Evolutionary conservation across 2,797 vertebrate genomes (phyloP).

Genomic region (Novumbra hubbsi): DNA sequence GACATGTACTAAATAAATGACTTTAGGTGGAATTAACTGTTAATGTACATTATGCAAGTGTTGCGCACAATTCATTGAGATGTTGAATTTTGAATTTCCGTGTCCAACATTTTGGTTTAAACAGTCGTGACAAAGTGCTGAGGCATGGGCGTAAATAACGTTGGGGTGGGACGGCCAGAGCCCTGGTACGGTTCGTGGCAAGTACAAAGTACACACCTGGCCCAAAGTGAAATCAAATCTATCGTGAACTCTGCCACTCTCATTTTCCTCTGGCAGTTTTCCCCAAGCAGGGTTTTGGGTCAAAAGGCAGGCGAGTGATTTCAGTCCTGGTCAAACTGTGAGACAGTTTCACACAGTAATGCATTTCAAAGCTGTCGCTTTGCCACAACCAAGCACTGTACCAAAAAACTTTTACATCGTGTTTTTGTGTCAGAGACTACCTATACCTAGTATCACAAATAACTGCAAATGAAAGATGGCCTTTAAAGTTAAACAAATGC

Average conservation of each 20-base stretch:
- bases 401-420: conserved; percentile 16
- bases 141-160: conserved; percentile 62
- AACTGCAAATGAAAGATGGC: neutral
- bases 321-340: conserved; percentile 61
- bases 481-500: neutral
- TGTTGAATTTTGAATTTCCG: neutral
- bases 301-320: conserved; percentile 61
- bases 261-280: conserved; percentile 57
- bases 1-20: neutral
- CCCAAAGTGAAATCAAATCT: conserved; percentile 75
- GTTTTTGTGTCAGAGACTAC: neutral
- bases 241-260: conserved; percentile 70
- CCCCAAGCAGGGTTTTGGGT: conserved; percentile 62
- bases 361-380: conserved; percentile 70
- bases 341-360: conserved; percentile 70
- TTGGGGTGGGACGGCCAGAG: conserved; percentile 47
- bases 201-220: conserved; percentile 77
- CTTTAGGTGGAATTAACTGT: neutral
- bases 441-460: neutral
- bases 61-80: neutral
- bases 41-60: neutral
- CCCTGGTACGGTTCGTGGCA: conserved; percentile 58
- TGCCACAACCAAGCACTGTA: conserved; percentile 28
- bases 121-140: neutral
- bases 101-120: neutral